A percentile compares a stretch with the other conserved stretches of the same genome.
phyloP scores from a whole-genome alignment of 2,113 vertebrate genomes.

The Brevimyrus niger region DNA sequence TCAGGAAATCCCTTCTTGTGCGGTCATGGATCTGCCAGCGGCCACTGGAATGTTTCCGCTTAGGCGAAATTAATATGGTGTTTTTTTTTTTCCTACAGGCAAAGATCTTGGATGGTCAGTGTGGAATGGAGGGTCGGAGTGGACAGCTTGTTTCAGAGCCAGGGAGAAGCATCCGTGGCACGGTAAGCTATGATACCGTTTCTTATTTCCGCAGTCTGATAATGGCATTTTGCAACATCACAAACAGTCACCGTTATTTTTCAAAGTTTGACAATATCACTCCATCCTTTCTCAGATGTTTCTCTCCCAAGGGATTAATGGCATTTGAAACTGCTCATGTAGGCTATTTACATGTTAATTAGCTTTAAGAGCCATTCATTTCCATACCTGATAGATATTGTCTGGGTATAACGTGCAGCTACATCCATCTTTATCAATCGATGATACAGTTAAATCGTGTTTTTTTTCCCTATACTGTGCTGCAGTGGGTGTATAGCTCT shows the following conservation, averaged over 20 bases:
- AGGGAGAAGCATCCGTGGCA: neutral
- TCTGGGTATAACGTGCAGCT: neutral
- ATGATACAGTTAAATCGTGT: neutral
- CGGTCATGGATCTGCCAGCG: neutral
- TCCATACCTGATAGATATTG: neutral
- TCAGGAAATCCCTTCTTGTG: neutral
- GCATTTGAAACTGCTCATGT: neutral
- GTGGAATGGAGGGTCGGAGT: neutral
- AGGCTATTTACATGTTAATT: slow-evolving; percentile 3
- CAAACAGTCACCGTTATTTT: neutral
- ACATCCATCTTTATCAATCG: neutral
- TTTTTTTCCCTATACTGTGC: neutral
- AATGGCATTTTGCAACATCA: neutral
- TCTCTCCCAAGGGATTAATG: neutral
- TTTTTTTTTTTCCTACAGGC: neutral
- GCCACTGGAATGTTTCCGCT: neutral
- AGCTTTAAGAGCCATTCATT: neutral
- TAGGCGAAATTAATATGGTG: neutral
- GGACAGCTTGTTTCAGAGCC: neutral
- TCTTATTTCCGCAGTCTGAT: neutral
- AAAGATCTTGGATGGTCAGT: neutral
- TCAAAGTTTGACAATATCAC: neutral
- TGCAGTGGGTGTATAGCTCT: neutral
- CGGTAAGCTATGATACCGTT: neutral
- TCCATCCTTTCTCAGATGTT: neutral